Evolutionary conservation across 2,888 invertebrate genomes (phyloP).

Genomic region (Hedya salicella): DNA sequence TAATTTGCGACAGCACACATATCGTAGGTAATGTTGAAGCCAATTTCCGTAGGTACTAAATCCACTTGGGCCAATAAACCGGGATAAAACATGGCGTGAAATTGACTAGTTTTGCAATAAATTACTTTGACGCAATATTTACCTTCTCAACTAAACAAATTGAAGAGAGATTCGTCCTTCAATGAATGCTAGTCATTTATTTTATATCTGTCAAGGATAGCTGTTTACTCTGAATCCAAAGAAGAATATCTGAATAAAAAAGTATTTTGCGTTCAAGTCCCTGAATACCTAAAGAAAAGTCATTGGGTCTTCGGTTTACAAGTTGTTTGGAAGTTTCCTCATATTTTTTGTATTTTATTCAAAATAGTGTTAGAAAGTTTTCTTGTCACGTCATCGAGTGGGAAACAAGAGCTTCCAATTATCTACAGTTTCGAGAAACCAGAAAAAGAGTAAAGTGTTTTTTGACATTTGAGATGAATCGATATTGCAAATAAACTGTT

Average conservation of each 20-base stretch:
- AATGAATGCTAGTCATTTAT: constrained; percentile 7
- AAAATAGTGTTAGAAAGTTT: neutral
- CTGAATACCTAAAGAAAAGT: constrained; percentile 12
- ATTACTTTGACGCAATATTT: constrained; percentile 21
- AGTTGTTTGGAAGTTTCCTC: neutral
- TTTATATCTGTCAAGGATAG: constrained; percentile 11
- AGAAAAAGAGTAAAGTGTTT: neutral
- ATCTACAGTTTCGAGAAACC: neutral
- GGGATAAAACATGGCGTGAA: constrained; percentile 20
- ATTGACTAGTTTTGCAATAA: constrained; percentile 16
- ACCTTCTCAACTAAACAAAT: constrained; percentile 26
- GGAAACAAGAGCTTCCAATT: neutral
- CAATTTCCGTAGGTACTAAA: constrained; percentile 20
- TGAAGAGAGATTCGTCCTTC: neutral
- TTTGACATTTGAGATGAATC: constrained; percentile 10
- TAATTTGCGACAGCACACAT: neutral
- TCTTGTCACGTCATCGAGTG: neutral
- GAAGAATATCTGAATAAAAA: constrained; percentile 10
- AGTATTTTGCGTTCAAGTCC: constrained; percentile 17
- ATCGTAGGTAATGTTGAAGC: neutral
- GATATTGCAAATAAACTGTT: constrained; percentile 12
- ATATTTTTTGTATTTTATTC: constrained; percentile 11
- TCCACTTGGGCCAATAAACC: neutral
- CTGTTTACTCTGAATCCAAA: constrained; percentile 14
- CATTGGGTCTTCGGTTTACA: constrained; percentile 11